Base-by-base conservation (phyloP, 2,888 invertebrate species). In the Stegana nigrithorax region DNA sequence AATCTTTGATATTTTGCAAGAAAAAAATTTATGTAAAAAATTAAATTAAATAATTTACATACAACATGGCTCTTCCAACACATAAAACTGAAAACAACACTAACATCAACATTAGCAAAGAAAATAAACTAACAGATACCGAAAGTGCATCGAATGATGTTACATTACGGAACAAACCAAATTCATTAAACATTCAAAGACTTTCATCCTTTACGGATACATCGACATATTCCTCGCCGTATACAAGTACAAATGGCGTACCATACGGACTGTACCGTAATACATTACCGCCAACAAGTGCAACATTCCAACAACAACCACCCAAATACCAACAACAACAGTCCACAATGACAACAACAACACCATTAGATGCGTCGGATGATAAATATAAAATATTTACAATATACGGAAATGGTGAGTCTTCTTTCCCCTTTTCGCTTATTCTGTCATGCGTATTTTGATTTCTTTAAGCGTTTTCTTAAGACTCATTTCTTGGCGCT, bases 371-470 rank as follows among this genome's bases (percentile, higher is more conserved):
- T 65, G 65, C 68, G 58, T 72, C 77, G 77, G 86, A 85, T 81
- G 85, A 85, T 79, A 84, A 84, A 81, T 83, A 81, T 75, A 83
- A 82, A 77, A 78, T 86, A 76, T 86, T 82, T 82, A 86, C 86
- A 71, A 85, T 86, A 75, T 86, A 78, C 78, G 85, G 84, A 83
- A 85, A 84, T 81, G 85, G 85, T 86, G 85, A 86, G 85, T 85
- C 71, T 29, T 50, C n/a, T 27, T 50, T 14, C 21, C 14, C 50
- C 21, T 26, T 42, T 17, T 42, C 14, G 12, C 17, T 42, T n/a
- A n/a, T n/a, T n/a, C n/a, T n/a, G n/a, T n/a, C n/a, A n/a, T n/a
- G n/a, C n/a, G n/a, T n/a, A n/a, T n/a, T n/a, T n/a, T n/a, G n/a
- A n/a, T n/a, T n/a, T n/a, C n/a, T n/a, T n/a, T n/a, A n/a, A n/a